phyloP scores from a whole-genome alignment of 2,797 vertebrate species.

The Aselliscus stoliczkanus region DNA sequence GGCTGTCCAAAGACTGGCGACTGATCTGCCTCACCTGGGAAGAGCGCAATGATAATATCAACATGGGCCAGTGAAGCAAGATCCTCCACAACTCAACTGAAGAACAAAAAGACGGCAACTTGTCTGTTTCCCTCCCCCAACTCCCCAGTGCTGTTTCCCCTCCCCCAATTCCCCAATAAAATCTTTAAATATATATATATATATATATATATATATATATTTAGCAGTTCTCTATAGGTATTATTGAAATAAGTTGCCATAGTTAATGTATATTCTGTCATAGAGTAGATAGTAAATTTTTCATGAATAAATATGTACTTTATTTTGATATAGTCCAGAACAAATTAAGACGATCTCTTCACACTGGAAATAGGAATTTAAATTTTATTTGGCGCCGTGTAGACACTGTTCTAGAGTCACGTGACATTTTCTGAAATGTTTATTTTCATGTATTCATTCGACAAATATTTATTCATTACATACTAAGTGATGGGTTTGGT shows the following conservation, averaged over 20 bases:
- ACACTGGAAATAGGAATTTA: neutral
- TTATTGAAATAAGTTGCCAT: neutral
- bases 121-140: too few relatives aligned
- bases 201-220: too few relatives aligned
- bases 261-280: neutral
- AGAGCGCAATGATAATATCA: too few relatives aligned
- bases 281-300: neutral
- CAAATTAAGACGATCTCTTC: neutral
- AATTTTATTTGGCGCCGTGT: neutral
- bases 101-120: too few relatives aligned
- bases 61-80: too few relatives aligned
- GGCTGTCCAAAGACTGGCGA: too few relatives aligned
- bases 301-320: slow-evolving; percentile 4
- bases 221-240: neutral
- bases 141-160: too few relatives aligned
- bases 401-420: neutral
- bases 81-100: too few relatives aligned
- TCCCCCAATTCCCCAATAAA: too few relatives aligned
- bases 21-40: too few relatives aligned
- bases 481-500: neutral
- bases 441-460: neutral
- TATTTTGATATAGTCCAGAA: neutral
- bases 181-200: too few relatives aligned
- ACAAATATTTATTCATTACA: neutral
- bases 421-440: neutral